A percentile compares a stretch with the other conserved stretches of the same genome.
phyloP scores from a whole-genome alignment of 2,888 invertebrate genomes.

The Drosophila helvetica region DNA sequence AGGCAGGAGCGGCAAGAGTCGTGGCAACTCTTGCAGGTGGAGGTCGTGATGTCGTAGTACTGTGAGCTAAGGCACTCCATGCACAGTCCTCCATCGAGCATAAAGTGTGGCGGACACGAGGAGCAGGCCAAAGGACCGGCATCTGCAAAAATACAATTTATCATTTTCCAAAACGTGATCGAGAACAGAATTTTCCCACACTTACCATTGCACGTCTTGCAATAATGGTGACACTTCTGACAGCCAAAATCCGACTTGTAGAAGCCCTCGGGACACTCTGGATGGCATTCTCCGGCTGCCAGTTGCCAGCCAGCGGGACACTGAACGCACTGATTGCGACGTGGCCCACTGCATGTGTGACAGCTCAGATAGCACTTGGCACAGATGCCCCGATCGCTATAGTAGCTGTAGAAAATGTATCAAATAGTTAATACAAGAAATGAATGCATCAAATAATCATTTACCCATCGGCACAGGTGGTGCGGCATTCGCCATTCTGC shows the following conservation, averaged over 20 bases:
- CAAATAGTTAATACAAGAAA: not conserved
- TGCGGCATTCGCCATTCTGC: slow-evolving; percentile 92
- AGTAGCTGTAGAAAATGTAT: slow-evolving; percentile 86
- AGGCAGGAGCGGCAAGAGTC: slow-evolving; percentile 88
- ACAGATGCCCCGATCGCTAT: slow-evolving; percentile 93
- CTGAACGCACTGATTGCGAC: slow-evolving; percentile 92
- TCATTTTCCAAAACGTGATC: not conserved
- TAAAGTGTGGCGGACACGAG: slow-evolving; percentile 89
- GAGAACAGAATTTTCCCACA: not conserved
- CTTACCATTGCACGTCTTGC: slow-evolving; percentile 92
- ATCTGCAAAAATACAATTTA: slow-evolving; percentile 82
- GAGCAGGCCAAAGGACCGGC: slow-evolving; percentile 90
- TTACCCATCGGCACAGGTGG: slow-evolving; percentile 90
- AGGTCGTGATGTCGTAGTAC: slow-evolving; percentile 88
- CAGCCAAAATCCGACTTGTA: slow-evolving; percentile 93
- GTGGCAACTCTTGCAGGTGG: slow-evolving; percentile 88
- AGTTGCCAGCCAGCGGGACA: slow-evolving; percentile 92
- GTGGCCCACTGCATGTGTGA: slow-evolving; percentile 92
- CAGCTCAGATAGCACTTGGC: slow-evolving; percentile 93
- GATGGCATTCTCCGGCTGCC: slow-evolving; percentile 93
- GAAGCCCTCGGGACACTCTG: slow-evolving; percentile 94
- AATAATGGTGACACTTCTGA: slow-evolving; percentile 94
- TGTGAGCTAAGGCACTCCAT: slow-evolving; percentile 91
- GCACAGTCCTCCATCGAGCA: slow-evolving; percentile 90
- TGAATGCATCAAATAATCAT: not conserved